Evolutionary conservation across 2,113 vertebrate species (phyloP), one percentile per base, ranked within the genome.

Genomic region (Dicaeum eximium): DNA sequence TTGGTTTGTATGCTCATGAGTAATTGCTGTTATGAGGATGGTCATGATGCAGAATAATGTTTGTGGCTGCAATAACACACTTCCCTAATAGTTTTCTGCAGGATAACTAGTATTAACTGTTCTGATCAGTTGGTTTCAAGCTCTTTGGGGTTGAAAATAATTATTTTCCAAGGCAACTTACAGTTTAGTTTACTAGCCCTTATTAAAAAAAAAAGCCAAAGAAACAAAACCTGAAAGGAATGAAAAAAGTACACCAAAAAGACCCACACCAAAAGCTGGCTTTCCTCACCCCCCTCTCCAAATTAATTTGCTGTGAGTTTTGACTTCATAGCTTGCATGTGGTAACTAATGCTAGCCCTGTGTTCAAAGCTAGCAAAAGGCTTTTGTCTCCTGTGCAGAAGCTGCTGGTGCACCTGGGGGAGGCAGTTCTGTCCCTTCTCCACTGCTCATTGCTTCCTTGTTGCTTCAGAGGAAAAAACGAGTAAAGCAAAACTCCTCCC

Each of bases 231-330:
- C 28, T 24, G 5, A 72, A 74, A 64, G 37, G 23, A 69, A 31
- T 0, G 0, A 66, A 18, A 28, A 44, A 67, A 30, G 3, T 11
- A 21, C 7, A 9, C 7, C 11, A 27, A 13, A 74, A 19, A 28
- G 44, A 2, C 1, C 1, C 10, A 9, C 7, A 33, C 9, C 37
- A 56, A 78, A 80, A 44, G 16, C 21, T 10, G 28, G 6, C 25
- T 88, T 28, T 25, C 4, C 5, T 86, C 22, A 31, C 5, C 11
- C 3, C 1, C 12, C 6, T 5, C 60, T n/a, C n/a, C 47, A 45
- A 28, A 73, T 27, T 48, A 2, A 37, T 48, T 6, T 56, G 40
- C 25, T 70, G 21, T 61, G 48, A 48, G 35, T 83, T 75, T 31
- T 75, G 61, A 23, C 40, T 82, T 75, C 30, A 16, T 69, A 27